Evolutionary conservation across 2,113 vertebrate species (phyloP), one percentile per base, ranked within the genome.

Genomic region (Benitochromis conjunctus): DNA sequence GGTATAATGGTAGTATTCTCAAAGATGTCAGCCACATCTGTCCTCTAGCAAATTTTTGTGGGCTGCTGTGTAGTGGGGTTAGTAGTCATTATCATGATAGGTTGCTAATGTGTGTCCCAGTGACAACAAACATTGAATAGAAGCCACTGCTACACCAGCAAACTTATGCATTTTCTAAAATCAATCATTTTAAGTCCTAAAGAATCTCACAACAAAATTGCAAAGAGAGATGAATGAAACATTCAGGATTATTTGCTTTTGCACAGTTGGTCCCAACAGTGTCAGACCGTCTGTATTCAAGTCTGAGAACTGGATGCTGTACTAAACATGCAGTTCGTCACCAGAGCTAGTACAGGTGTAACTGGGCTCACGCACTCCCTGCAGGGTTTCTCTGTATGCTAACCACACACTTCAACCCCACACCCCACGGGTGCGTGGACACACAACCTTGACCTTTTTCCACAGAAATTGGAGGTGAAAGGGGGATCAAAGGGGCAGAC

Each of bases 401-500:
- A 55, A 88, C 58, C 87, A 86, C 89, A 92, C 86, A 91, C 79
- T 9, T 9, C 31, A 31, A 51, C 69, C 43, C 69, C 24, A 51
- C 43, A 29, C 9, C 41, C 29, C 77, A 46, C 3, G 8, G 84
- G 80, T 60, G 79, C 48, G 18, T 58, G 9, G 62, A 88, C 86
- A 84, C 80, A 85, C 88, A 93, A 91, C 92, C 95, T 91, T 94
- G 95, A 95, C 96, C 94, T 96, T 96, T 94, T 92, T 88, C 80
- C 78, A 66, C 38, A 80, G 78, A 89, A 83, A 91, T 53, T 64
- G 53, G 66, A 83, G 91, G 87, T 91, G 85, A 74, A 57, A 48
- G 10, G 38, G 79, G 38, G 53, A 53, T 83, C 53, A 86, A 78
- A 60, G 56, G 56, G 60, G 58, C 3, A 51, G 86, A 89, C 77